These are phyloP conservation scores for Agonopterix subpropinquella DNA, from an alignment of 2,888 invertebrate genomes.

Conservation along the genomic window DNA sequence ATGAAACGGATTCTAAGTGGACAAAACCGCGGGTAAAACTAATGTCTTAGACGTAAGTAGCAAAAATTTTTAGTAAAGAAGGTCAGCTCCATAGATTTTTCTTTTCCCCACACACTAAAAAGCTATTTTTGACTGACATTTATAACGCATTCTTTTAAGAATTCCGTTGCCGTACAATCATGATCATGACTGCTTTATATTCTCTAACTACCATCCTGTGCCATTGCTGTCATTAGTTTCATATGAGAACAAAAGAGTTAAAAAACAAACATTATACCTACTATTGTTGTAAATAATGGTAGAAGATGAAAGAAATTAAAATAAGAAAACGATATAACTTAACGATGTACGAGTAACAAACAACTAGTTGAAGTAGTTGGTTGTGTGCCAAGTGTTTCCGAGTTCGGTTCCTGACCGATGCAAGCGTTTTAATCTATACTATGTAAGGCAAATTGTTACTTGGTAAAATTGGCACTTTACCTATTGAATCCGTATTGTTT, in stretches of 20 bases:
- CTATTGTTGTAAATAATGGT: no score
- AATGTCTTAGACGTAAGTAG: no score
- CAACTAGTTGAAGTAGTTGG: slow-evolving; percentile 11
- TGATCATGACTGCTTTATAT: no score
- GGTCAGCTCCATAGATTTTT: background rate
- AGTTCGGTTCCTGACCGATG: slow-evolving; percentile 3
- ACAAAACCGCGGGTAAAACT: no score
- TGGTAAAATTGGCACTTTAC: no score
- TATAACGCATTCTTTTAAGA: slow-evolving; percentile 8
- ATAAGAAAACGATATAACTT: slow-evolving; percentile 6
- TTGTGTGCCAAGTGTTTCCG: slow-evolving; percentile 8
- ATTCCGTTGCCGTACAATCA: background rate
- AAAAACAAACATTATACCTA: no score
- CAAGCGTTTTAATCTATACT: background rate
- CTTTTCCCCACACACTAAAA: background rate
- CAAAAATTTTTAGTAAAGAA: background rate
- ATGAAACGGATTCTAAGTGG: no score
- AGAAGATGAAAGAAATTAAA: slow-evolving; percentile 3
- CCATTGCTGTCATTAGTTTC: no score
- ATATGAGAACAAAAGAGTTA: no score
- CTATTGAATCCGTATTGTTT: no score
- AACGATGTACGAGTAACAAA: slow-evolving; percentile 3
- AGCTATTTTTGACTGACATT: background rate
- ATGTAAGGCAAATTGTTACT: no score
- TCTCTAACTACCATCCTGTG: no score